These are phyloP conservation scores for Mesorhabditis spiculigera DNA, from an alignment of 2,888 invertebrate species.

Conservation along the genomic window DNA sequence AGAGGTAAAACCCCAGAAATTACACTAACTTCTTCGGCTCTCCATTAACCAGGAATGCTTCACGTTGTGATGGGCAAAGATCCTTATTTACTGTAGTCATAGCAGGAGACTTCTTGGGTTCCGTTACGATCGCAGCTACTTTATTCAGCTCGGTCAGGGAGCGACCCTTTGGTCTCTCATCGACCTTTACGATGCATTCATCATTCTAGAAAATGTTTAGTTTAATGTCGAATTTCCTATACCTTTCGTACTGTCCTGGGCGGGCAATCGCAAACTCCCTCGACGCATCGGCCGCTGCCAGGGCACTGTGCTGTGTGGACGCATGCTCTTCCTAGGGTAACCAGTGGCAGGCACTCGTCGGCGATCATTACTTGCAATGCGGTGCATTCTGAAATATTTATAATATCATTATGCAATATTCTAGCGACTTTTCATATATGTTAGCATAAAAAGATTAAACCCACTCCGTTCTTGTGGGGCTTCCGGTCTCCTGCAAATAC, in stretches of 20 bases:
- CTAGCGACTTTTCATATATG: slow-evolving; percentile 7
- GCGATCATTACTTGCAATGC: slow-evolving; percentile 30
- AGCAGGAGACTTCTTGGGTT: slow-evolving; percentile 9
- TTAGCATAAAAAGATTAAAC: not conserved
- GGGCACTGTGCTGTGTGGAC: slow-evolving; percentile 31
- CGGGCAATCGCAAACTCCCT: slow-evolving; percentile 37
- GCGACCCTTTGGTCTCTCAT: slow-evolving; percentile 15
- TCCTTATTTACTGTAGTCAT: slow-evolving; percentile 11
- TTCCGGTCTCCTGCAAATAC: not conserved
- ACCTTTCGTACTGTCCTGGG: slow-evolving; percentile 22
- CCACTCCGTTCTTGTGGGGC: not conserved
- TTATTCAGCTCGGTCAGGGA: not conserved
- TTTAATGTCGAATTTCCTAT: not conserved
- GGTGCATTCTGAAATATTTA: slow-evolving; percentile 22
- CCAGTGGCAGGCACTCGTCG: slow-evolving; percentile 35
- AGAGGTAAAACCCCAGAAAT: not conserved
- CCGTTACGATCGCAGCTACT: not conserved
- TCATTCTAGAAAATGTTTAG: slow-evolving; percentile 10
- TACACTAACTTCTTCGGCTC: slow-evolving; percentile 16
- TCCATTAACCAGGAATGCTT: slow-evolving; percentile 28
- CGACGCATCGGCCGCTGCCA: slow-evolving; percentile 27
- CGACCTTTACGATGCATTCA: not conserved
- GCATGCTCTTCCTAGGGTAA: slow-evolving; percentile 33
- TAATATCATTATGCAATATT: slow-evolving; percentile 7
- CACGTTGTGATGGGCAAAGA: slow-evolving; percentile 28